Conservation (phyloP, 1,140 invertebrate genomes). For the Zaprionus capensis region DNA sequence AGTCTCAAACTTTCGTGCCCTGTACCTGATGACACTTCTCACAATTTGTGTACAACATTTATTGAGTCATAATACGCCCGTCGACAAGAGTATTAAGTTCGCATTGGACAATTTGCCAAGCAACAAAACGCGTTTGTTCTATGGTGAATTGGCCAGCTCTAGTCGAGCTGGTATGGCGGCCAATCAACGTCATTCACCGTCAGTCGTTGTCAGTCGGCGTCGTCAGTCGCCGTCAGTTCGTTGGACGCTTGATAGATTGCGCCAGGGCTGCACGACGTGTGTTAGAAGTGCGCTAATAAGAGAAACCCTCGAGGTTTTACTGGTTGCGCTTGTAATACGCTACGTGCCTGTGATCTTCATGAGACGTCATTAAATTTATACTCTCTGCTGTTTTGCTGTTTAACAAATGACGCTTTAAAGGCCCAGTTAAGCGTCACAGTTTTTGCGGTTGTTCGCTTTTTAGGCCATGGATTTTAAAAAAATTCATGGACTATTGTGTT, state of each 20-base stretch:
- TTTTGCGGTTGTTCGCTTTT: slow-evolving; percentile 42
- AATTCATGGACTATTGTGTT: too few species aligned
- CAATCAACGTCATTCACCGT: slow-evolving; percentile 64
- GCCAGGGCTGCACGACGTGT: slow-evolving; percentile 33
- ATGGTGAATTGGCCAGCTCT: slow-evolving; percentile 32
- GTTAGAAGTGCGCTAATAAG: slow-evolving; percentile 49
- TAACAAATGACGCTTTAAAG: slow-evolving; percentile 68
- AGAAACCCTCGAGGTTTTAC: slow-evolving; percentile 17
- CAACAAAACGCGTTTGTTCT: slow-evolving; percentile 6
- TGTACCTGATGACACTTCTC: not conserved
- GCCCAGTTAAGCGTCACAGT: slow-evolving; percentile 56
- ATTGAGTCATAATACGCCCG: not conserved
- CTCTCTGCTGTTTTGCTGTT: slow-evolving; percentile 18
- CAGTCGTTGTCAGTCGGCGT: slow-evolving; percentile 22
- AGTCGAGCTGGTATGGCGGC: slow-evolving; percentile 19
- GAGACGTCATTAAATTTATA: slow-evolving; percentile 58
- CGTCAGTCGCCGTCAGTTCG: slow-evolving; percentile 30
- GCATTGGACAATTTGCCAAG: slow-evolving; percentile 52
- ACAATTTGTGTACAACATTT: not conserved
- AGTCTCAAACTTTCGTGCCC: too few species aligned
- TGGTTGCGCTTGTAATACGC: not conserved
- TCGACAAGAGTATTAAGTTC: slow-evolving; percentile 20
- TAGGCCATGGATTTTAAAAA: too few species aligned
- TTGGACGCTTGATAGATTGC: slow-evolving; percentile 51
- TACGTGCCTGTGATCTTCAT: slow-evolving; percentile 5